Percentiles rank a stretch among this genome's conserved stretches.
Evolutionary conservation across 2,888 invertebrate genomes (phyloP).

Genomic region (Leptura quadrifasciata): DNA sequence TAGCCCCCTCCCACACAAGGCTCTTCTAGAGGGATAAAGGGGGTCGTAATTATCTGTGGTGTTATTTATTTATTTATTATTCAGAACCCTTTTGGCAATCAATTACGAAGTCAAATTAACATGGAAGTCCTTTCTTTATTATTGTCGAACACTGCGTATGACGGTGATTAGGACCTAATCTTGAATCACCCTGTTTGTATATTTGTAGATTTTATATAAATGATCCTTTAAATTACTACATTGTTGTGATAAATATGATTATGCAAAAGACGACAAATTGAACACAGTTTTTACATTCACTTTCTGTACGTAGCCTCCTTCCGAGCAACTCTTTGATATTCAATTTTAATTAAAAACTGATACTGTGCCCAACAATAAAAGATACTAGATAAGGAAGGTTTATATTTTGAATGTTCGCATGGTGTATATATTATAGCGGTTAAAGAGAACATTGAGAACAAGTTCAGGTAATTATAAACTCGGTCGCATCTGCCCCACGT

Average conservation of each 20-base stretch:
- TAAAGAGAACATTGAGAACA: conserved; percentile 46
- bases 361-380: conserved; percentile 25
- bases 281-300: background rate
- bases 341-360: conserved; percentile 30
- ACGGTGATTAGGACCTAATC: too few relatives aligned
- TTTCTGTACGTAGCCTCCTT: background rate
- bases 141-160: too few relatives aligned
- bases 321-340: background rate
- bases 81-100: too few relatives aligned
- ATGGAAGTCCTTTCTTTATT: too few relatives aligned
- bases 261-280: background rate
- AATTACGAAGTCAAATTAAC: too few relatives aligned
- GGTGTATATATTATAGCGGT: background rate
- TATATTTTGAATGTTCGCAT: background rate
- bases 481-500: conserved; percentile 53
- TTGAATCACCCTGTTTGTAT: too few relatives aligned
- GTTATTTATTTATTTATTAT: too few relatives aligned
- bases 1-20: too few relatives aligned
- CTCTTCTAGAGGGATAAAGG: too few relatives aligned
- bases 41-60: too few relatives aligned
- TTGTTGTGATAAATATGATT: background rate
- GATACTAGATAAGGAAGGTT: conserved; percentile 37
- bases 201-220: background rate
- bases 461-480: conserved; percentile 58
- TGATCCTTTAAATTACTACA: background rate